Base-by-base conservation (phyloP, 2,113 vertebrate species). In the Ardeotis arabs region DNA sequence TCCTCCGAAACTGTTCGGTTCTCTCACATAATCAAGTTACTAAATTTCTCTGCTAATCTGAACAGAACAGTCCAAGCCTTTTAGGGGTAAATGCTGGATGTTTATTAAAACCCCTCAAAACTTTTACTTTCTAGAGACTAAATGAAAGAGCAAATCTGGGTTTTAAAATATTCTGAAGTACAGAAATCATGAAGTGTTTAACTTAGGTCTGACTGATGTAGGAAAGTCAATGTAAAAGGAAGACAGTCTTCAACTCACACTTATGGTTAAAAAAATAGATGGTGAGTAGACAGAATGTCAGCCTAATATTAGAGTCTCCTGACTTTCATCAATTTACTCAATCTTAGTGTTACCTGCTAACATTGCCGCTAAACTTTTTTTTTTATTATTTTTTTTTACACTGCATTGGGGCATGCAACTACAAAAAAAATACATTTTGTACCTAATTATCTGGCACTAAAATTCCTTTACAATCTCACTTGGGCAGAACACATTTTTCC, bases 51-150 rank as follows among this genome's bases (percentile, higher is more conserved):
- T 70, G 84, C 94, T 89, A 94, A 83, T 80, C 83, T 41, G 77
- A 95, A 91, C 55, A 72, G 91, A 90, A 70, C 31, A 96, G 79
- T 89, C 89, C 50, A 94, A 96, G 62, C 29, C 53, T 86, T 49
- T 25, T 20, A 18, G 70, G 67, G 64, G 27, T 35, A 92, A 90
- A 70, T 85, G 64, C 58, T 94, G 58, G 67, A 89, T 77, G 68
- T 89, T 96, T 72, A 77, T 77, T 95, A 91, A 87, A 96, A 77
- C 95, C 84, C 75, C 89, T 90, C 93, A 89, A 93, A 95, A 95
- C 80, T 95, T 93, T 82, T 66, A 77, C 60, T 95, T 97, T 98
- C 87, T 74, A 95, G 67, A 91, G 69, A 94, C 91, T 85, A 90
- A 93, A 85, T 44, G 86, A 95, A 93, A 76, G 68, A 75, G n/a